Base-by-base conservation (phyloP, 2,888 invertebrate species). In the Periphyllus acericola region DNA sequence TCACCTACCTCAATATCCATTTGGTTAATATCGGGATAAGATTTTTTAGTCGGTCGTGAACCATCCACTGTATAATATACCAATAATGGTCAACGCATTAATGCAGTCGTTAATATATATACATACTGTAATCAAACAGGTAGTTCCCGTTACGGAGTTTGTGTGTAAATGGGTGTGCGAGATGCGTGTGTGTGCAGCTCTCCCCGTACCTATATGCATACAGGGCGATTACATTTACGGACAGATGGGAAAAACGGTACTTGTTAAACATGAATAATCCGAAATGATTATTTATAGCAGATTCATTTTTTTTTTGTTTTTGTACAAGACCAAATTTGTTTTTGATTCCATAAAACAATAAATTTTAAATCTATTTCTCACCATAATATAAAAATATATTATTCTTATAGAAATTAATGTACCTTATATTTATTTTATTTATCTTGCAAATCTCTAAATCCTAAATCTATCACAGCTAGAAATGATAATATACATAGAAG, bases 71-170 rank as follows among this genome's bases (percentile, higher is more conserved):
- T 66, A 36, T 66, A 66, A 66, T 36, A 80, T 80, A n/a, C 36
- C n/a, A 21, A 29, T 11, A 81, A 81, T 81, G 36, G 80, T 66
- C 19, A 40, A 81, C 29, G 32, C 66, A 81, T 81, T 81, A 81
- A 80, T 66, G 19, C 19, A 66, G 80, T 81, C 25, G 66, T 81
- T 80, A 66, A 80, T 60, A n/a, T n/a, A 25, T 66, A 34, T 79
- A 80, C 4, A 34, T 29, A 81, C 29, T 21, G 11, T 14, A 68
- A 81, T 60, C 40, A 81, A 81, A 81, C 66, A 68, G 80, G 80
- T 81, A 81, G 80, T 66, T 81, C 36, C 80, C 80, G 80, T 81
- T 81, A 81, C 21, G 66, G 66, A 66, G 80, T 29, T 66, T 19
- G 9, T 81, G 34, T 80, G 2, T 81, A 68, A 68, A 81, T 81